Evolutionary conservation across 2,797 vertebrate genomes (phyloP).

Genomic region (Diglossa cyanea): DNA sequence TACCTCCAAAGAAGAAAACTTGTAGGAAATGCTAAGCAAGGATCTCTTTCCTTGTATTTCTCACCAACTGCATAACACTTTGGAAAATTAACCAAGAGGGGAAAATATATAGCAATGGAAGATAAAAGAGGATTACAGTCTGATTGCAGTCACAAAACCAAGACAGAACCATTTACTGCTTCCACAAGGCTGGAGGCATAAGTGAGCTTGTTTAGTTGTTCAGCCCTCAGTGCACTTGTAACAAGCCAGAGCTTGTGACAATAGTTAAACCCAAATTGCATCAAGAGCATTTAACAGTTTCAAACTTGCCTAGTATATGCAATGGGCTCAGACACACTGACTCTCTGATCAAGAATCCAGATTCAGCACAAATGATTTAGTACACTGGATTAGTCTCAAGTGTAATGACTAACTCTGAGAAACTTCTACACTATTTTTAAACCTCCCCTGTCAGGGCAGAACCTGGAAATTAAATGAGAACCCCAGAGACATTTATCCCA

Average conservation of each 20-base stretch:
- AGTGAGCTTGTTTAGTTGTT: constrained; percentile 10
- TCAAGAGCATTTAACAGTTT: constrained; percentile 62
- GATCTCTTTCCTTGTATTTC: background rate
- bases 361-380: constrained; percentile 46
- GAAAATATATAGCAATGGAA: background rate
- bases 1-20: background rate
- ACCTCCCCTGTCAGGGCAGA: constrained; percentile 47
- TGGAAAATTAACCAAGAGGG: background rate
- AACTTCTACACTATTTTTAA: constrained; percentile 46
- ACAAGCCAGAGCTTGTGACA: constrained; percentile 59
- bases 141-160: constrained; percentile 4
- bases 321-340: constrained; percentile 47
- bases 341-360: constrained; percentile 36
- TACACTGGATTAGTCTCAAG: constrained; percentile 24
- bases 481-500: background rate
- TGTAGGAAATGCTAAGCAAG: background rate
- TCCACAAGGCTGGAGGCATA: background rate
- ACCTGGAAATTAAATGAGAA: constrained; percentile 30
- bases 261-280: constrained; percentile 43
- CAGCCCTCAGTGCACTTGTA: background rate
- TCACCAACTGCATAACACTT: background rate
- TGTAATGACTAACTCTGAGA: constrained; percentile 51
- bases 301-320: constrained; percentile 49
- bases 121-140: background rate
- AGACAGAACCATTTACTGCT: background rate